Evolutionary conservation across 2,797 vertebrate species (phyloP), one percentile per base, ranked within the genome.

Genomic region (Gallinago solitaria): DNA sequence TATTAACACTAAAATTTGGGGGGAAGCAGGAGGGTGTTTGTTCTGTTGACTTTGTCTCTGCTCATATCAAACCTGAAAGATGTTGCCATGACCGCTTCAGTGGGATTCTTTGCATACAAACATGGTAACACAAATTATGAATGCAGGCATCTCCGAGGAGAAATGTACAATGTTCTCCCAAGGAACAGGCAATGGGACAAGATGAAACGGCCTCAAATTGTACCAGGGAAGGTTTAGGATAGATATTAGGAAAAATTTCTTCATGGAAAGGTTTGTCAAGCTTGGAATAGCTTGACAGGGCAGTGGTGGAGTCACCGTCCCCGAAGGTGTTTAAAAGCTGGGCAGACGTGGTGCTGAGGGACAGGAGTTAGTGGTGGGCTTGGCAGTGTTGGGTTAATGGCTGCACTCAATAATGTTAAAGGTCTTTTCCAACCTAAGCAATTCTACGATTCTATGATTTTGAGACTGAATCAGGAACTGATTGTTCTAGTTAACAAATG

Each of bases 41-140:
- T 13, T 37, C n/a, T 71, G 25, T 24, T 65, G 50, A 57, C 37
- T 16, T 67, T 16, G 4, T 6, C 21, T 59, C 18, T 56, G 16
- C 21, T 33, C 20, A 7, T 24, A 68, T 48, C 5, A 43, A 83
- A 90, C 32, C 37, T 43, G 37, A 88, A 90, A 87, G 20, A 5
- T 5, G 1, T 8, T 27, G 8, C 20, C 45, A 65, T 2, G 1
- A 86, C 17, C 16, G 6, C 24, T 59, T 61, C 2, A 9, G 12
- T 33, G 19, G n/a, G 33, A 63, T 43, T 67, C 43, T 32, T 63
- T 5, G 1, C 30, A 6, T 15, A 12, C 7, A 69, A 65, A 57
- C 1, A 1, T 4, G 2, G 13, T 39, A 50, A 37, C 33, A 68
- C 15, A n/a, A 6, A 16, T 14, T 37, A 54, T 2, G 3, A 59